phyloP scores from a whole-genome alignment of 2,888 invertebrate genomes.

The Ferdinandea cuprea region DNA sequence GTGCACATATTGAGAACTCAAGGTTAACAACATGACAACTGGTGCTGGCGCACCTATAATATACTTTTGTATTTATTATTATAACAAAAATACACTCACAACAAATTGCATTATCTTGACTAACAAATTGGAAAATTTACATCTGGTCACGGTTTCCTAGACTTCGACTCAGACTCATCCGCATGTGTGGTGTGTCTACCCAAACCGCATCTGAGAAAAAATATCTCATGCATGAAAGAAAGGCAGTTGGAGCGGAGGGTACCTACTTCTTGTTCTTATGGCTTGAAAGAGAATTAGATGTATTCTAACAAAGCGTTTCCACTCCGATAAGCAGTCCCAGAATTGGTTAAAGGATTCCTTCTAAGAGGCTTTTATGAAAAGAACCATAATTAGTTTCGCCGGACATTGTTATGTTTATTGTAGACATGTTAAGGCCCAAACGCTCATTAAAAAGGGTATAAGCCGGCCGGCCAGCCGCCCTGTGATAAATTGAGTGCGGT shows the following conservation, averaged over 20 bases:
- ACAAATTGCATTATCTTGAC: constrained; percentile 36
- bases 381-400: constrained; percentile 39
- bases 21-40: constrained; percentile 63
- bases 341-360: constrained; percentile 44
- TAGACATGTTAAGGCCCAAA: constrained; percentile 1
- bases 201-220: constrained; percentile 50
- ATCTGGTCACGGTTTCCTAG: constrained; percentile 40
- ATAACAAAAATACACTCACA: constrained; percentile 44
- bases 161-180: constrained; percentile 24
- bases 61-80: too few relatives aligned
- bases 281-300: constrained; percentile 32
- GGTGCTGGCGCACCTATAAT: constrained; percentile 40
- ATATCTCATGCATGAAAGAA: constrained; percentile 56
- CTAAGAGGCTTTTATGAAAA: constrained; percentile 23
- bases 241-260: constrained; percentile 40
- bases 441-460: constrained; percentile 16
- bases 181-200: background rate
- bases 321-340: constrained; percentile 54
- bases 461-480: background rate
- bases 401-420: constrained; percentile 8
- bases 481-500: constrained; percentile 34
- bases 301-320: constrained; percentile 60
- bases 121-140: constrained; percentile 58
- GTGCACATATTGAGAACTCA: constrained; percentile 39
- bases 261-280: constrained; percentile 9